A percentile compares a stretch with the other conserved stretches of the same genome.
Evolutionary conservation across 2,113 vertebrate genomes (phyloP).

Genomic region (Chionodraco myersi): DNA sequence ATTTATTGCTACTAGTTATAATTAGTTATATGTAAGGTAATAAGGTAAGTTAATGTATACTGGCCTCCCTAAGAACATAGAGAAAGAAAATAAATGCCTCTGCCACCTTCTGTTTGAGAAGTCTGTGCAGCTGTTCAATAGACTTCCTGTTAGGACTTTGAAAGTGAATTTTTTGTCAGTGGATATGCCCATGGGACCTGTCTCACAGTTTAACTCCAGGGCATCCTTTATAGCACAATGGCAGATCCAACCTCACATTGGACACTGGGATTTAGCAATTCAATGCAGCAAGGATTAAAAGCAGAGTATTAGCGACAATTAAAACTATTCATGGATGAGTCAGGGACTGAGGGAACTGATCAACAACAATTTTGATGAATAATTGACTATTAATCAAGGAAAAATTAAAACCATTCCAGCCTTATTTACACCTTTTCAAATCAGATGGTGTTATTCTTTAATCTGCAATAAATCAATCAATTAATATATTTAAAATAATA

Average conservation of each 20-base stretch:
- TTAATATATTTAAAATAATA: too few relatives aligned
- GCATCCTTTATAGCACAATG: conserved; percentile 19
- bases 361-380: neutral
- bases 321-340: neutral
- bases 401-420: neutral
- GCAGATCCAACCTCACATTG: neutral
- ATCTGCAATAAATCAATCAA: too few relatives aligned
- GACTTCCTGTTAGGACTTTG: conserved; percentile 47
- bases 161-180: conserved; percentile 51
- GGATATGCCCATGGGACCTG: conserved; percentile 9
- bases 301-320: neutral
- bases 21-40: too few relatives aligned
- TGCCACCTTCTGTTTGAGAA: conserved; percentile 22
- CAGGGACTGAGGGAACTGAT: neutral
- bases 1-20: neutral
- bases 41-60: neutral
- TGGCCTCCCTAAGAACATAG: neutral
- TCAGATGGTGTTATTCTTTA: neutral
- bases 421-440: neutral
- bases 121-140: conserved; percentile 41
- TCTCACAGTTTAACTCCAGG: conserved; percentile 32
- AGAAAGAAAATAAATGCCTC: neutral
- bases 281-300: neutral
- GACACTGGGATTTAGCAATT: neutral
- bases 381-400: neutral